Evolutionary conservation across 1,140 invertebrate species (phyloP), one percentile per base, ranked within the genome.

Genomic region (Panonychus citri): DNA sequence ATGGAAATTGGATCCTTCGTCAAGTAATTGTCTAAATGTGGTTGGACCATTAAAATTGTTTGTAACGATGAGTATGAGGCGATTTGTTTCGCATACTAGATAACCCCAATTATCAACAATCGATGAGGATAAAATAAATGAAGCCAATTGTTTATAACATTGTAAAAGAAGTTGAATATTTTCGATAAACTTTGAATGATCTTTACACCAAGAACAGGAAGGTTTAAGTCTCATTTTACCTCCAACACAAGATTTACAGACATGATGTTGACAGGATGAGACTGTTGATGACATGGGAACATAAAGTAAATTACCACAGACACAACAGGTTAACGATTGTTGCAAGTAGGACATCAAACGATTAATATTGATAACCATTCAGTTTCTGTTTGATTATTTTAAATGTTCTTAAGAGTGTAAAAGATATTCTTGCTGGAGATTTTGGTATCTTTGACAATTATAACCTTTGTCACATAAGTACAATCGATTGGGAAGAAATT

Each of bases 91-190:
- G 24, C 19, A 49, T 49, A 13, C 61, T 54, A 73, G 37, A 72
- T 69, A 50, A 68, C 63, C 53, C 68, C 65, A 43, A 54, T 72
- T 74, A 61, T 74, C 73, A 65, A 79, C 85, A 49, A 83, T 74
- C 21, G 75, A 72, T 3, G 81, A 81, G 55, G 75, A 77, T 53
- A 77, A 77, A 55, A 90, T 71, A 69, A 83, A 85, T 64, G 81
- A 75, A 73, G 85, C 90, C 15, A 90, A 71, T 62, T 84, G 83
- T 69, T 85, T 85, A 66, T 87, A 90, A 70, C 85, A 86, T 63
- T 85, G 80, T 53, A 90, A 67, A 24, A 88, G 70, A 62, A 90
- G 70, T 59, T 82, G 78, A 57, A 79, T 78, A 70, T 89, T 88
- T 68, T 88, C 84, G 24, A 77, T 71, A 68, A 88, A 90, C 60